A percentile compares a stretch with the other conserved stretches of the same genome.
Conservation (phyloP, 2,113 vertebrate genomes). For the Carettochelys insculpta region DNA sequence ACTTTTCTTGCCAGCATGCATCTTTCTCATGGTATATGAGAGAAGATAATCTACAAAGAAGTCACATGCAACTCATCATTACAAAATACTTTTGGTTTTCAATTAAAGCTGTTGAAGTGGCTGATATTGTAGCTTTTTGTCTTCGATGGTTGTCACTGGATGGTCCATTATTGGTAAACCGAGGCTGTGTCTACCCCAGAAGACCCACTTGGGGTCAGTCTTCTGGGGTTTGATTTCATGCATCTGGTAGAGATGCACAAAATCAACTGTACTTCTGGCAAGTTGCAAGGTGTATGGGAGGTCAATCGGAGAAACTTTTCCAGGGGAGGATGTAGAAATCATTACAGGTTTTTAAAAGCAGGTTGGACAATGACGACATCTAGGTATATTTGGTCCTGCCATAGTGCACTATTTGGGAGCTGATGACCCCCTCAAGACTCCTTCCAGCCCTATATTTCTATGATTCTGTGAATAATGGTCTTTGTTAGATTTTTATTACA, state of each 20-base stretch:
- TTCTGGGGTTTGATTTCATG: no score
- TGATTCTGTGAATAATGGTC: neutral
- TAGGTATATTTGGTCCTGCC: neutral
- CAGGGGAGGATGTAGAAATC: neutral
- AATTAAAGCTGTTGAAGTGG: neutral
- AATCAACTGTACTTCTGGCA: no score
- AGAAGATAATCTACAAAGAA: neutral
- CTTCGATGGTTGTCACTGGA: neutral
- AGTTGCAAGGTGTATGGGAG: no score
- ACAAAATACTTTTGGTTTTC: neutral
- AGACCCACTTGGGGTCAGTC: no score
- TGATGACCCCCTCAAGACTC: neutral
- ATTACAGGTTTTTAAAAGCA: neutral
- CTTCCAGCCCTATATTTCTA: neutral
- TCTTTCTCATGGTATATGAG: neutral
- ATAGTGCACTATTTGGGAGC: neutral
- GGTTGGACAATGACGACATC: neutral
- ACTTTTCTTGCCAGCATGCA: neutral
- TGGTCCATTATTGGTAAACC: neutral
- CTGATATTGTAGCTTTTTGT: neutral
- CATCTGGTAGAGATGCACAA: no score
- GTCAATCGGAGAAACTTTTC: no score
- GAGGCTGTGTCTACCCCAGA: neutral
- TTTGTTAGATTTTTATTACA: neutral
- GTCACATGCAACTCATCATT: neutral